Base-by-base conservation (phyloP, 2,113 vertebrate species). In the Callionymus lyra region DNA sequence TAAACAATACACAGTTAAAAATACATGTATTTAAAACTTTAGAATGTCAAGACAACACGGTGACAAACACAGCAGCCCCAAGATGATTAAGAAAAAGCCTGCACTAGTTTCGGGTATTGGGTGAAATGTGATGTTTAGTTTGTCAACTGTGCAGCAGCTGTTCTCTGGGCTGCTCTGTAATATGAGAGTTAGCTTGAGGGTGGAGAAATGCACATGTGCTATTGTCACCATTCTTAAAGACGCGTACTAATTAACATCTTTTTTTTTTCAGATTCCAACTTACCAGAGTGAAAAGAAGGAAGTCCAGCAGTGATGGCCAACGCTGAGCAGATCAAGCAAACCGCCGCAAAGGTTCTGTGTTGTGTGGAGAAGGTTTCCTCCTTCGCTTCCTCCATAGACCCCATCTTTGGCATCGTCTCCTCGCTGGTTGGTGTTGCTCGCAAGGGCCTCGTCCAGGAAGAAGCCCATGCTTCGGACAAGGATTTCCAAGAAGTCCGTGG, bases 311-410 rank as follows among this genome's bases (percentile, higher is more conserved):
- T 39, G 12, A 87, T 87, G 86, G 84, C 81, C 16, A 55, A 81
- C 3, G 38, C 53, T 11, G 42, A 5, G 43, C 34, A 76, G 34
- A 56, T 82, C 31, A 85, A 71, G 59, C 63, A 71, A 68, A 79
- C 75, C 0, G 75, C 63, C 8, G 77, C 10, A 18, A 84, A 72
- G 59, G 80, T 84, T 44, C 52, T 87, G 56, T 39, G 38, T 41
- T 85, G 69, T 1, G 77, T 87, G 54, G 86, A 87, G 70, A 85
- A 86, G 41, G 69, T 85, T 16, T 72, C 86, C 31, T 82, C 79
- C 9, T 87, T 87, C 3, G 84, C 84, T 44, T 74, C 84, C 16
- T 86, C 84, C 45, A 79, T 87, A 11, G 72, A 87, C 52, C 86
- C 86, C 18, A 63, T 87, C 33, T 84, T 83, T 34, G 84, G 86